Percentiles rank a stretch among this genome's conserved stretches.
Evolutionary conservation across 2,113 vertebrate species (phyloP).

Genomic region (Syngnathus typhle): DNA sequence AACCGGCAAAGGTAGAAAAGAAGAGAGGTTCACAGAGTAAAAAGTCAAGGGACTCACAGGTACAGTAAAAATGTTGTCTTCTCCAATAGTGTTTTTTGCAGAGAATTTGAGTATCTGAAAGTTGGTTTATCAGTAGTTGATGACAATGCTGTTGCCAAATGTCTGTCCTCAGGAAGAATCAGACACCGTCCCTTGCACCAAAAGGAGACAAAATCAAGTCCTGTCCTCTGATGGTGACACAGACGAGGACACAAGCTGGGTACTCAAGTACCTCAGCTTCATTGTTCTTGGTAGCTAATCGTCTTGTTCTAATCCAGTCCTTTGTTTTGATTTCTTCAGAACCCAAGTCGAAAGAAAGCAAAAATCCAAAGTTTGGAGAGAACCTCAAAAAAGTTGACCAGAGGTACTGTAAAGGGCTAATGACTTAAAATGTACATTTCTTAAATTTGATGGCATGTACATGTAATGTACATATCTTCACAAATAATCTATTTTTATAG

Average conservation of each 20-base stretch:
- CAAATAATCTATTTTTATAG: too few species aligned
- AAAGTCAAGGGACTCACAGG: constrained; percentile 16
- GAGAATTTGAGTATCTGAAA: not conserved
- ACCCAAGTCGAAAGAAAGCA: constrained; percentile 31
- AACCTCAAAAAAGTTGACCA: constrained; percentile 16
- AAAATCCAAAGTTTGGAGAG: not conserved
- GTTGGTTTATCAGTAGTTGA: too few species aligned
- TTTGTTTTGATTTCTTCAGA: constrained; percentile 29
- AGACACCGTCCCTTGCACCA: not conserved
- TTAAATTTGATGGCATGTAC: not conserved
- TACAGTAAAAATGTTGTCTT: constrained; percentile 1
- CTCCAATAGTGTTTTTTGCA: not conserved
- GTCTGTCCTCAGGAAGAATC: constrained; percentile 15
- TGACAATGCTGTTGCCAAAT: not conserved
- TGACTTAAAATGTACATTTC: too few species aligned
- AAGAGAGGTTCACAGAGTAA: not conserved
- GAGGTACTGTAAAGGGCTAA: constrained; percentile 30
- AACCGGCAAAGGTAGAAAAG: constrained; percentile 6
- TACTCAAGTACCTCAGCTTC: constrained; percentile 1
- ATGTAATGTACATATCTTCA: too few species aligned
- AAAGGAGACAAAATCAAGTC: not conserved
- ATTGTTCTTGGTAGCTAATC: not conserved
- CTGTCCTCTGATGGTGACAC: constrained; percentile 28
- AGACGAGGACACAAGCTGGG: constrained; percentile 30
- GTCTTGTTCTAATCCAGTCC: not conserved